Conservation (phyloP, 2,797 vertebrate genomes). For the Molossus alvarezi region DNA sequence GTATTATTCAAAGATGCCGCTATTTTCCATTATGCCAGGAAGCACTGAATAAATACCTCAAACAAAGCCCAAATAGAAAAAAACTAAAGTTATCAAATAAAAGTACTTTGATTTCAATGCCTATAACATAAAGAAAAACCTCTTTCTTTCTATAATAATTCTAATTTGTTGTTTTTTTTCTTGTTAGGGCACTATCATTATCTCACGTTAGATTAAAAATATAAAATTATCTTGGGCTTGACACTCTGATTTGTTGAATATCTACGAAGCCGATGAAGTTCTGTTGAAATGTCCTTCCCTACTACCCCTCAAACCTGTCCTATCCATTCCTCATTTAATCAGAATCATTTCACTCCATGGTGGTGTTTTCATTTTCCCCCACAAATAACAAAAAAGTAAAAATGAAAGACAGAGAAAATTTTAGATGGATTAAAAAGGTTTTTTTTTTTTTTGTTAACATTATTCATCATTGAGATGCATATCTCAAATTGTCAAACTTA, state of each 20-base stretch:
- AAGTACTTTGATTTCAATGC: background rate
- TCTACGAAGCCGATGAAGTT: background rate
- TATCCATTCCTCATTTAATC: slow-evolving; percentile 63
- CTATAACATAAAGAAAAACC: background rate
- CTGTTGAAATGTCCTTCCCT: background rate
- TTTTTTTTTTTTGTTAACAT: slow-evolving; percentile 43
- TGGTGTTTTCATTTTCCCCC: slow-evolving; percentile 75
- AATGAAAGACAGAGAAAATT: slow-evolving; percentile 51
- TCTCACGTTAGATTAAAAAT: background rate
- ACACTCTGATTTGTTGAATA: background rate
- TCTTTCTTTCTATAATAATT: background rate
- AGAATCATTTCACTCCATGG: slow-evolving; percentile 42
- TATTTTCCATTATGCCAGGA: background rate
- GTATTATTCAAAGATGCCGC: background rate
- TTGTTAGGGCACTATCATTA: background rate
- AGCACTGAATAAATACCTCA: background rate
- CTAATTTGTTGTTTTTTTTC: background rate
- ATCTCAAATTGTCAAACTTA: background rate
- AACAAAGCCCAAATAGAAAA: background rate
- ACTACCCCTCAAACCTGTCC: background rate
- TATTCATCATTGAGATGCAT: background rate
- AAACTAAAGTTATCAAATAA: background rate
- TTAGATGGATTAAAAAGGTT: slow-evolving; percentile 44
- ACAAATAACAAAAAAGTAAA: slow-evolving; percentile 68
- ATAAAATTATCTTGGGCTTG: background rate